Evolutionary conservation across 1,140 invertebrate species (phyloP).

Genomic region (Drosophila funebris): DNA sequence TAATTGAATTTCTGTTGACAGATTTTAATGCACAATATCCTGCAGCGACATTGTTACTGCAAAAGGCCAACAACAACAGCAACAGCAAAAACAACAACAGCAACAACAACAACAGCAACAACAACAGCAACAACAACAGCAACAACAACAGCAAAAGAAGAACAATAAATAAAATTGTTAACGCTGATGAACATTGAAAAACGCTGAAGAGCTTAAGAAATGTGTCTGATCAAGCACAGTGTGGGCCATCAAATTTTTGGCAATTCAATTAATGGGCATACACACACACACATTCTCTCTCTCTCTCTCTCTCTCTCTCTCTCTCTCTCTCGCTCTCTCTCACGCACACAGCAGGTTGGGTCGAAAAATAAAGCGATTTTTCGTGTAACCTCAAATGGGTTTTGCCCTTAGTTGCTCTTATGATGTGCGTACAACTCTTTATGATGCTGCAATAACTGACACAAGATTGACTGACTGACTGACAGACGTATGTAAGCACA

Average conservation of each 20-base stretch:
- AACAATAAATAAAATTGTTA: slow-evolving; percentile 7
- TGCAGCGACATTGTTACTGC: slow-evolving; percentile 64
- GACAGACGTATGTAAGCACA: no score
- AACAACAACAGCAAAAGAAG: not conserved
- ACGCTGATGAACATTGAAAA: not conserved
- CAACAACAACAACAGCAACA: slow-evolving; percentile 14
- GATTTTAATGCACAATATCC: slow-evolving; percentile 81
- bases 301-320: not conserved
- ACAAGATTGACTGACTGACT: slow-evolving; percentile 18
- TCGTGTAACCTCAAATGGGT: slow-evolving; percentile 54
- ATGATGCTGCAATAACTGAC: slow-evolving; percentile 67
- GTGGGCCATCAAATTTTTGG: slow-evolving; percentile 8
- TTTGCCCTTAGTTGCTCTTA: not conserved
- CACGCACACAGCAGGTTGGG: not conserved
- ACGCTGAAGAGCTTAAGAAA: not conserved
- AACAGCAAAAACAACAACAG: slow-evolving; percentile 6
- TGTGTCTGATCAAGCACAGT: not conserved
- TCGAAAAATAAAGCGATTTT: slow-evolving; percentile 64
- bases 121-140: not conserved
- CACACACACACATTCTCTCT: slow-evolving; percentile 15
- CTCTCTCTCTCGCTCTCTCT: slow-evolving; percentile 1
- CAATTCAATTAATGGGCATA: slow-evolving; percentile 30
- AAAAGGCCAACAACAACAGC: slow-evolving; percentile 21
- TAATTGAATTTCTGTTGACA: slow-evolving; percentile 82
- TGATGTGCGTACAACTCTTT: slow-evolving; percentile 39